Evolutionary conservation across 2,888 invertebrate genomes (phyloP), one percentile per base, ranked within the genome.

Genomic region (Ophion ventricosus): DNA sequence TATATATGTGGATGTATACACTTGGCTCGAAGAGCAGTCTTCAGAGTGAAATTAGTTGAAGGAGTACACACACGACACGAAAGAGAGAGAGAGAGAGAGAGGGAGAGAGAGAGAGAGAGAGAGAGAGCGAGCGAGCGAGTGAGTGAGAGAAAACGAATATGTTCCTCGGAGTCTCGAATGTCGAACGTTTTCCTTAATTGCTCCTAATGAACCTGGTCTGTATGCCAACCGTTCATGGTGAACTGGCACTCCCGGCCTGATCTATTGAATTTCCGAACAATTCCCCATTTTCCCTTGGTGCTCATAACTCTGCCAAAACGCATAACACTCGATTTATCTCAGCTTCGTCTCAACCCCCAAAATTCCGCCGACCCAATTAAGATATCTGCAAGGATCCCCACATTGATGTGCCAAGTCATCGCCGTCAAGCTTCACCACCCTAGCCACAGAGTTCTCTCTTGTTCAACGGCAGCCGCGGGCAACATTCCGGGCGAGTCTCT

Each of bases 111-210:
- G n/a, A n/a, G n/a, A n/a, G n/a, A n/a, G n/a, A n/a, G n/a, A n/a
- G n/a, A 29, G 29, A 29, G 29, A 29, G 57, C 1, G 49, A 74
- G 61, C 20, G 23, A 20, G 3, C 4, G n/a, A 54, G n/a, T 0
- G n/a, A n/a, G 54, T 3, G 14, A 14, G 54, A 54, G 54, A 10
- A 3, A 54, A 17, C 54, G 54, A 59, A 67, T 72, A 57, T 57
- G 56, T 57, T 20, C n/a, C n/a, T 57, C 11, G 43, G 14, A 63
- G 29, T 29, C 11, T 72, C 35, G 64, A 72, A 70, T 73, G 69
- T 72, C 35, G 64, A 72, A 70, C 74, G 69, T 66, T 78, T 82
- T 74, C 63, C 67, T 67, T 83, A 83, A 84, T 84, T 84, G 73
- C 74, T 63, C 77, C 74, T 82, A 78, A 84, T 70, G 74, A 83